Conservation (phyloP, 2,888 invertebrate genomes). For the Blastobasis lacticolella region DNA sequence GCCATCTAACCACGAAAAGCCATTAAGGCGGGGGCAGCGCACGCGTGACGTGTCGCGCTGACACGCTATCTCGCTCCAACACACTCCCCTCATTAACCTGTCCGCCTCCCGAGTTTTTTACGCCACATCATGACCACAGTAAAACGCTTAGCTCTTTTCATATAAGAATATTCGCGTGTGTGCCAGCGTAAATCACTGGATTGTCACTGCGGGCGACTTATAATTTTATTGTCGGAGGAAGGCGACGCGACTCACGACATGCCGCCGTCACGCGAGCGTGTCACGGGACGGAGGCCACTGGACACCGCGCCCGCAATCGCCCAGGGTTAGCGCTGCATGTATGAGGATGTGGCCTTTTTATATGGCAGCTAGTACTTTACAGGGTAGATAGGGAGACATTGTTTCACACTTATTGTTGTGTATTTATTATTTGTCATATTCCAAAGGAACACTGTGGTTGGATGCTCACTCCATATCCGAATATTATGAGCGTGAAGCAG, state of each 20-base stretch:
- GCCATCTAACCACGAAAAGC: neutral
- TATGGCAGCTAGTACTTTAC: neutral
- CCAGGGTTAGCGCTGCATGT: no score
- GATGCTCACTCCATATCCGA: no score
- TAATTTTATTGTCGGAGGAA: conserved; percentile 72
- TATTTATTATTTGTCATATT: no score
- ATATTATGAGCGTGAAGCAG: no score
- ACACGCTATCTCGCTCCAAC: conserved; percentile 46
- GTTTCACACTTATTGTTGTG: neutral
- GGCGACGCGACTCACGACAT: conserved; percentile 49
- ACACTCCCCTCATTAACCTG: conserved; percentile 67
- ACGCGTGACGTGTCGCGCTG: conserved; percentile 40
- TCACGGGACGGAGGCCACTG: conserved; percentile 10
- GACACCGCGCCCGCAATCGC: conserved; percentile 40
- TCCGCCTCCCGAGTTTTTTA: conserved; percentile 58
- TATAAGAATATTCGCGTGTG: conserved; percentile 70
- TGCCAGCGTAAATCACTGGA: conserved; percentile 70
- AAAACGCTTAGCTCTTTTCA: conserved; percentile 47
- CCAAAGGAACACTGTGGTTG: no score
- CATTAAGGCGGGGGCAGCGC: conserved; percentile 11
- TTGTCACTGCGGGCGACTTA: conserved; percentile 72
- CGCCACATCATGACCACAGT: conserved; percentile 26
- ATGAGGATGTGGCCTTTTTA: no score
- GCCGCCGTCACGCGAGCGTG: conserved; percentile 54
- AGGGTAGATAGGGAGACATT: neutral